Percentiles rank a stretch among this genome's conserved stretches.
phyloP scores from a whole-genome alignment of 2,888 invertebrate genomes.

The Lutraria lutraria region DNA sequence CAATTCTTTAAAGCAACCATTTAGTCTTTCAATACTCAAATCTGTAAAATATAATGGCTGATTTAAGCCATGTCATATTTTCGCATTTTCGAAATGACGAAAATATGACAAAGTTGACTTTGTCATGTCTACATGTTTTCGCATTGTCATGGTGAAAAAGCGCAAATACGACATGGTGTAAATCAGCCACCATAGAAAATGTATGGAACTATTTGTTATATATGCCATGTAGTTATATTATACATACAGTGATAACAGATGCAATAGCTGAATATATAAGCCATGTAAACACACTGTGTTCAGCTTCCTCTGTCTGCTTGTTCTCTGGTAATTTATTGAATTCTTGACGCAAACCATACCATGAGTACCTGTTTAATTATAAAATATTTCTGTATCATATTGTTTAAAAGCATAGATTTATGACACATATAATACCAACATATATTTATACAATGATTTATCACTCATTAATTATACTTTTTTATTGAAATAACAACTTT shows the following conservation, averaged over 20 bases:
- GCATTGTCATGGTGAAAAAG: no score
- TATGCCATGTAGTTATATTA: not conserved
- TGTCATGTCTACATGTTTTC: no score
- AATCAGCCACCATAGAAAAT: no score
- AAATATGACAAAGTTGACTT: no score
- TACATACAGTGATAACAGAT: constrained; percentile 58
- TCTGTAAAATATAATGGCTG: no score
- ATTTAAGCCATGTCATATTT: no score
- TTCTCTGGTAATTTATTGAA: constrained; percentile 50
- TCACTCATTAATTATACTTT: not conserved
- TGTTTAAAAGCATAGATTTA: not conserved
- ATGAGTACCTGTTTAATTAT: constrained; percentile 64
- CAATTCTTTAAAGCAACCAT: not conserved
- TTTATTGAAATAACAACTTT: no score
- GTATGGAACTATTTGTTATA: no score
- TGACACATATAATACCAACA: no score
- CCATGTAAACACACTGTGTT: constrained; percentile 68
- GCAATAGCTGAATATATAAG: constrained; percentile 64
- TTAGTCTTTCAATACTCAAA: not conserved
- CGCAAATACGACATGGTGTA: no score
- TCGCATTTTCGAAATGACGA: no score
- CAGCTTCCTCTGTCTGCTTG: constrained; percentile 62
- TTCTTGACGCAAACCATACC: constrained; percentile 57
- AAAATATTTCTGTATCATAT: not conserved
- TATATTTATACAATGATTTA: not conserved